These are phyloP conservation scores for Drosophila rellima DNA, from an alignment of 2,888 invertebrate genomes.

Conservation along the genomic window DNA sequence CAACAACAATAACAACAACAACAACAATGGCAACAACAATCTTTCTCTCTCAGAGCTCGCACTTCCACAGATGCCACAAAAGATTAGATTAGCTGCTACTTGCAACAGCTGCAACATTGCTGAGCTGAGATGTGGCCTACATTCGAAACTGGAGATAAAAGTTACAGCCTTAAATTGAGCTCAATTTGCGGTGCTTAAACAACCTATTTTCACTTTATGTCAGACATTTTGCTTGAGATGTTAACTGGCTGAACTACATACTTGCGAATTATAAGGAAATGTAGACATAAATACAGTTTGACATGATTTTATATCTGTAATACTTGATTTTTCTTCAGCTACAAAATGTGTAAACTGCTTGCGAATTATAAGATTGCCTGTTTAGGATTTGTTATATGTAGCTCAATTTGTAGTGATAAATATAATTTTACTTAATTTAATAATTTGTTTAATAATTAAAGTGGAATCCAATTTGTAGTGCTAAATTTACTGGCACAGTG, in stretches of 20 bases:
- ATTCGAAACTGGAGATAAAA: conserved; percentile 13
- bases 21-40: conserved; percentile 8
- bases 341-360: conserved; percentile 3
- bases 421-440: background rate
- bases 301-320: background rate
- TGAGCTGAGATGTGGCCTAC: conserved; percentile 33
- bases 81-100: conserved; percentile 42
- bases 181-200: conserved; percentile 19
- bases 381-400: background rate
- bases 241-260: conserved; percentile 4
- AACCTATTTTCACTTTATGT: conserved; percentile 15
- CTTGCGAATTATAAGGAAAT: conserved; percentile 6
- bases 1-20: conserved; percentile 5
- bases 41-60: conserved; percentile 11
- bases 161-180: conserved; percentile 11
- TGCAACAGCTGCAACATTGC: conserved; percentile 28
- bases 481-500: background rate
- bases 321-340: conserved; percentile 1
- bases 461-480: background rate
- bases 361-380: background rate
- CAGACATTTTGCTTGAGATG: background rate
- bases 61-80: conserved; percentile 26
- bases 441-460: background rate
- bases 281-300: background rate
- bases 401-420: background rate